Evolutionary conservation across 2,113 vertebrate genomes (phyloP), one percentile per base, ranked within the genome.

Genomic region (Dicaeum eximium): DNA sequence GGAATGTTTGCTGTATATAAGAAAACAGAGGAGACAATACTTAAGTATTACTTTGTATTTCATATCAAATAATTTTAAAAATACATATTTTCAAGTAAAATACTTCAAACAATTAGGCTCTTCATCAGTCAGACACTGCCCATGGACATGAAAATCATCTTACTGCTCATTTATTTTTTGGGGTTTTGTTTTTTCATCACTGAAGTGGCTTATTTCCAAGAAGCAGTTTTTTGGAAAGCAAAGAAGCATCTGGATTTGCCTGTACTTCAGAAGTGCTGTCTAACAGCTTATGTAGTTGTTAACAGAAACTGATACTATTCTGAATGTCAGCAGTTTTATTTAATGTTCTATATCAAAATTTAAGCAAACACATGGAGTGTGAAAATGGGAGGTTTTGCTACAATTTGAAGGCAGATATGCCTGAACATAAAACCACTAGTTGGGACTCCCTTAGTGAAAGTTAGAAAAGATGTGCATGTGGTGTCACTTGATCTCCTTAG

Each of bases 71-170:
- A 51, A 51, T 87, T 82, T 70, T 2, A 1, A 58, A 62, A 83
- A 65, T 13, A 53, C 0, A 0, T 47, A 3, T 64, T 45, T 86
- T 91, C 58, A 81, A 64, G 45, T 75, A 56, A 50, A 66, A 18
- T 65, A 81, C 33, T 86, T 17, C 33, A 93, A 88, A 61, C 56
- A 89, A 37, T 79, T 80, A 9, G 67, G 58, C 40, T 88, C 15
- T 88, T 75, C 69, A 45, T 95, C 79, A 94, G 42, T 86, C 48
- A 87, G 51, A 57, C 24, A 37, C 42, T 96, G 45, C 83, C 45
- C 13, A 37, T 92, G 75, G 92, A 81, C 56, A 40, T 94, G 84
- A 80, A 45, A 93, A 87, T 93, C 69, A 75, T 86, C 56, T 95
- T 95, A 54, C 47, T 37, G 18, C 69, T 95, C 45, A 18, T 71